Percentiles rank a stretch among this genome's conserved stretches.
phyloP scores from a whole-genome alignment of 2,797 vertebrate species.

The Sebastes trivittatus region DNA sequence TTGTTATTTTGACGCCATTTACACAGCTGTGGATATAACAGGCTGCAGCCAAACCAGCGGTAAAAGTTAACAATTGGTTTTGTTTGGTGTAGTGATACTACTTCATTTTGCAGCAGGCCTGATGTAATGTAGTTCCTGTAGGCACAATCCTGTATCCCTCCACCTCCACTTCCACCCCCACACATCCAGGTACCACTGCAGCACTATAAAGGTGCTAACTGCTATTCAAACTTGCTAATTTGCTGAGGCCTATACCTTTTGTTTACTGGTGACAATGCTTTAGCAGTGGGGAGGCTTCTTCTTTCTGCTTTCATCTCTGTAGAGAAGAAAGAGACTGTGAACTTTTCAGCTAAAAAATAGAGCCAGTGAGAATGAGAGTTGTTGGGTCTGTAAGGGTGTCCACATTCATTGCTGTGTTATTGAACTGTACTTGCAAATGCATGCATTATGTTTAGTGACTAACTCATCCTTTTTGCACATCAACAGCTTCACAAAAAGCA shows the following conservation, averaged over 20 bases:
- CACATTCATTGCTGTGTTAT: background rate
- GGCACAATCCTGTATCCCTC: background rate
- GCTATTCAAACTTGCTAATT: conserved; percentile 47
- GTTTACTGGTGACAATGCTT: conserved; percentile 49
- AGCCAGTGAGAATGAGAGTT: background rate
- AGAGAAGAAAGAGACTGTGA: background rate
- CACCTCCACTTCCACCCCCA: conserved; percentile 31
- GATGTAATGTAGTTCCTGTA: background rate
- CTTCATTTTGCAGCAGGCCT: conserved; percentile 9
- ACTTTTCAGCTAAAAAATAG: background rate
- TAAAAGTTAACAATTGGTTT: background rate
- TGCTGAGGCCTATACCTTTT: conserved; percentile 48
- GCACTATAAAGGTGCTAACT: conserved; percentile 53
- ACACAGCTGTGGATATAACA: background rate
- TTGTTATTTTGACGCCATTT: conserved; percentile 26
- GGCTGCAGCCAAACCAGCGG: background rate
- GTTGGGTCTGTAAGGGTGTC: background rate
- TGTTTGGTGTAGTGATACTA: background rate
- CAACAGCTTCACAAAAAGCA: conserved; percentile 12
- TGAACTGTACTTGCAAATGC: background rate
- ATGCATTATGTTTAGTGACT: conserved; percentile 14
- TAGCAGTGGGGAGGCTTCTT: conserved; percentile 7
- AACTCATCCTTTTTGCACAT: conserved; percentile 26
- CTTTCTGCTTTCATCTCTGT: conserved; percentile 17
- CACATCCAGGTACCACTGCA: conserved; percentile 59